A percentile compares a stretch with the other conserved stretches of the same genome.
Evolutionary conservation across 2,888 invertebrate species (phyloP).

Genomic region (Agapetus fuscipes): DNA sequence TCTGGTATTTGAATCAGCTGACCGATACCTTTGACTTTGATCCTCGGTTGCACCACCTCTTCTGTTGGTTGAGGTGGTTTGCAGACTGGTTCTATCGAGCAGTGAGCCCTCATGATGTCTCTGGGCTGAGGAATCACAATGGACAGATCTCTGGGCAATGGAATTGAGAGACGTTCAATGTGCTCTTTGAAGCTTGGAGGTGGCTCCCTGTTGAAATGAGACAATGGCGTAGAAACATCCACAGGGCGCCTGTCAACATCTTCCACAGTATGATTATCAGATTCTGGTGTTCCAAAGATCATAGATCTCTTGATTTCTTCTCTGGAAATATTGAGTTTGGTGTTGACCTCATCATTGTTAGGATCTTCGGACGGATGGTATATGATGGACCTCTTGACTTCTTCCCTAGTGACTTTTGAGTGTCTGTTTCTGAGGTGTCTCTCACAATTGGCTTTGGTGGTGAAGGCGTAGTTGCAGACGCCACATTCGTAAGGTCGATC

Average conservation of each 20-base stretch:
- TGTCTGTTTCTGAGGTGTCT: constrained; percentile 88
- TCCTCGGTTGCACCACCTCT: constrained; percentile 38
- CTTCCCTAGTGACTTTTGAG: constrained; percentile 74
- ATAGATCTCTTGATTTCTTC: constrained; percentile 48
- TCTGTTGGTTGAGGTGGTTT: constrained; percentile 32
- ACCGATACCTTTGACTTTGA: constrained; percentile 55
- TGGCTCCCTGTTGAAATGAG: constrained; percentile 32
- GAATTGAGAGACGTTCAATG: constrained; percentile 9
- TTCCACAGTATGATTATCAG: constrained; percentile 31
- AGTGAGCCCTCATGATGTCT: constrained; percentile 27
- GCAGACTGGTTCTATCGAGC: constrained; percentile 12
- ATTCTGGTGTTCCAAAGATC: constrained; percentile 45
- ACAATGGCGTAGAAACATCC: constrained; percentile 32
- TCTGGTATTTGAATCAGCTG: constrained; percentile 47
- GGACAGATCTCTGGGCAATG: constrained; percentile 28
- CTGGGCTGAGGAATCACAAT: constrained; percentile 23
- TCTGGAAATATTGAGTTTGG: constrained; percentile 38
- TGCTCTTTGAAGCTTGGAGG: constrained; percentile 10
- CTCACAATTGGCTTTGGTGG: constrained; percentile 96
- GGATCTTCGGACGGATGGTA: constrained; percentile 82
- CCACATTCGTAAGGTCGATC: constrained; percentile 92
- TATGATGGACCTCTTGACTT: constrained; percentile 80
- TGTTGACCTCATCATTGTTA: constrained; percentile 60
- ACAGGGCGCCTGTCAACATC: constrained; percentile 30
- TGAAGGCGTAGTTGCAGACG: constrained; percentile 93